Evolutionary conservation across 1,140 invertebrate species (phyloP).

Genomic region (Caenorhabditis remanei): DNA sequence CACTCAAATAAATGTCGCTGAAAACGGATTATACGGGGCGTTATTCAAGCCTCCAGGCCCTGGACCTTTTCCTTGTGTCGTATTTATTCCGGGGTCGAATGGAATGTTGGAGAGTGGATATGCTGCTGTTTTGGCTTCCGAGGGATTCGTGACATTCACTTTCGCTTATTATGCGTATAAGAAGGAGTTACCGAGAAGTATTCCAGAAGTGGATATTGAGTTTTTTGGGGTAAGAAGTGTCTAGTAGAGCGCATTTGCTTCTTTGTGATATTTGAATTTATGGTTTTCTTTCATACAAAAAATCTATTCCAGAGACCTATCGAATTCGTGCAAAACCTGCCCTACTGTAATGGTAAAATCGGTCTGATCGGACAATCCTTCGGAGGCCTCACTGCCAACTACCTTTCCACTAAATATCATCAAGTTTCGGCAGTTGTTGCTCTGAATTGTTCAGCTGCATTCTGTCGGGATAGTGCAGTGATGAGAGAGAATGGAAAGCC

Average conservation of each 20-base stretch:
- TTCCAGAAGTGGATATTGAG: conserved; percentile 31
- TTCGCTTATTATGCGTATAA: conserved; percentile 35
- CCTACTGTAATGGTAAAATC: conserved; percentile 11
- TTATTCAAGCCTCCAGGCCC: conserved; percentile 18
- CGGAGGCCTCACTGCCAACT: conserved; percentile 6
- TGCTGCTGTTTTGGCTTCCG: conserved; percentile 35
- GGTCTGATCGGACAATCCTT: conserved; percentile 15
- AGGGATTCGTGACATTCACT: neutral
- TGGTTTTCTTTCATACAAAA: no score
- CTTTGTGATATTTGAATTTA: neutral
- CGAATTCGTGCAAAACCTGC: neutral
- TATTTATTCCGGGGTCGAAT: conserved; percentile 4
- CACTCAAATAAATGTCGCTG: neutral
- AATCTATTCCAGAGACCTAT: neutral
- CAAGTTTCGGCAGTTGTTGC: conserved; percentile 12
- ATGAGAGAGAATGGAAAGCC: conserved; percentile 26
- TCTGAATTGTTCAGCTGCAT: conserved; percentile 28
- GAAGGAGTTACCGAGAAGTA: conserved; percentile 1
- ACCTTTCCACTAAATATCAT: neutral
- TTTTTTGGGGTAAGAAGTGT: neutral
- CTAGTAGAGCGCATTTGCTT: neutral
- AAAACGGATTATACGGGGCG: neutral
- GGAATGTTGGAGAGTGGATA: conserved; percentile 4
- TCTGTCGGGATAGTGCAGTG: conserved; percentile 18
- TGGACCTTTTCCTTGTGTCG: conserved; percentile 13